phyloP scores from a whole-genome alignment of 2,113 vertebrate genomes.

The Chaetura pelagica region DNA sequence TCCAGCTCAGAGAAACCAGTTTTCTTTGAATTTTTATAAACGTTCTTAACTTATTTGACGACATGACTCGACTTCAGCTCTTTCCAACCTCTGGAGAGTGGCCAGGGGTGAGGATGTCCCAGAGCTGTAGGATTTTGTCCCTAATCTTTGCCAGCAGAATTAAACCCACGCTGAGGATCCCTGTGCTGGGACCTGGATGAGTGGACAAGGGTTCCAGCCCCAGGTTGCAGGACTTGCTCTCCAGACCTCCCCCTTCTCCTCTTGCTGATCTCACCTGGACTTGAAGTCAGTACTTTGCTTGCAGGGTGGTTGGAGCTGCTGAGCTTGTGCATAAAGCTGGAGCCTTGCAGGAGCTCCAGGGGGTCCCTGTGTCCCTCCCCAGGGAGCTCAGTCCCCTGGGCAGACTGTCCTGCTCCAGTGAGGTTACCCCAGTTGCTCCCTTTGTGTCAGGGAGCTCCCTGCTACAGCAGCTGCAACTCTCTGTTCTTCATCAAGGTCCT shows the following conservation, averaged over 20 bases:
- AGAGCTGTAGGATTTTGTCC: neutral
- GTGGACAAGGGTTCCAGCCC: neutral
- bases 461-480: neutral
- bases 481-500: neutral
- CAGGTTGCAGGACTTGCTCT: neutral
- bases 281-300: neutral
- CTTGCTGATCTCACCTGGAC: neutral
- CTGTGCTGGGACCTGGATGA: neutral
- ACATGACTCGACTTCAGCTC: neutral
- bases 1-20: neutral
- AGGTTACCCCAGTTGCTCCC: fast-evolving
- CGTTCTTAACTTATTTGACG: neutral
- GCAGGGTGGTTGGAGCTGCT: neutral
- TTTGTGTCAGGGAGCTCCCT: neutral
- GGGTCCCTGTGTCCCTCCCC: neutral
- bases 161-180: neutral
- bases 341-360: neutral
- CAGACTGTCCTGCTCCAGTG: neutral
- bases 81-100: neutral
- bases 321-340: neutral
- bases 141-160: neutral
- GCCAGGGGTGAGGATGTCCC: neutral
- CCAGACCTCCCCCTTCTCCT: neutral
- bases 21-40: neutral
- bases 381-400: neutral